Base-by-base conservation (phyloP, 2,888 invertebrate genomes). In the Mantis religiosa region DNA sequence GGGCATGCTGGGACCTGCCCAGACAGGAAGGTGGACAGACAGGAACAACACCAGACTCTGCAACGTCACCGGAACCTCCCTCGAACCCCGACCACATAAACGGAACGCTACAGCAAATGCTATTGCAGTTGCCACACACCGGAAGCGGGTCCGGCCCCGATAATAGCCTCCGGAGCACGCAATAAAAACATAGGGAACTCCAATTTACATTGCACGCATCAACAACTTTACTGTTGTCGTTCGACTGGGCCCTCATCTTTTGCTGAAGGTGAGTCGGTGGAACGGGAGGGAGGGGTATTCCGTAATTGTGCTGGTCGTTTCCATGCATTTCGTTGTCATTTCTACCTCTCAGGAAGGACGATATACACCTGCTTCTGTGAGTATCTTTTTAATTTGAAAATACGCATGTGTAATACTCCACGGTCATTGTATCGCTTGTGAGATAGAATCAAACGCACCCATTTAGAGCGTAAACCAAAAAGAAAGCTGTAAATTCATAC, bases 21-120 rank as follows among this genome's bases (percentile, higher is more conserved):
- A 34, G 34, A 27, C 41, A 82, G 87, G 87, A 82, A 82, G 87
- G 87, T 41, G 82, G n/a, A n/a, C 82, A 82, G 87, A 82, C 87
- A 87, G 87, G 82, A 87, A 82, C 81, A 82, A 14, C n/a, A 82
- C 87, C 82, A 87, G 54, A 71, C 54, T 71, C 54, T 71, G 54
- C 54, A 71, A 71, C 54, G 54, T 71, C 54, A 71, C 54, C 54
- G 87, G 87, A 87, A 87, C 82, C 54, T 71, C 54, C 54, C 54
- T 87, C 82, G 87, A 87, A 87, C 87, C 87, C 87, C 25, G 87
- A 87, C 87, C 87, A 28, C 86, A 87, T 41, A 71, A 71, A 71
- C 54, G 54, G 54, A 71, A 71, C 20, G 20, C 54, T 71, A 14
- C 25, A 20, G 54, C 54, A 20, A 71, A 71, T 25, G 54, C 54